These are phyloP conservation scores for Cossypha caffra DNA, from an alignment of 2,797 vertebrate genomes.

Conservation along the genomic window DNA sequence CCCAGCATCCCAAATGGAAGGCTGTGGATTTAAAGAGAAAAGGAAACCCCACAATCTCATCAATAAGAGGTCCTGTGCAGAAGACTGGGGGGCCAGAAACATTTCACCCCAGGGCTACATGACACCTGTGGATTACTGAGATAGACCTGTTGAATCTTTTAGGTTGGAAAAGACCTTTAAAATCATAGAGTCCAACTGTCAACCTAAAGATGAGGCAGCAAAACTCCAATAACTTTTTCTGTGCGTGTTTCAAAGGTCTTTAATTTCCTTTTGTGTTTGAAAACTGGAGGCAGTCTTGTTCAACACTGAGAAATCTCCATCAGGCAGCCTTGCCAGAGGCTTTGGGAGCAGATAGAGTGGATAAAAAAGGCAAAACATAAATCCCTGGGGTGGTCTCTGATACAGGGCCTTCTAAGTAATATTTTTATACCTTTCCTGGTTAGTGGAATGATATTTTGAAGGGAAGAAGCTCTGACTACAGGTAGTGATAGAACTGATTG, in stretches of 20 bases:
- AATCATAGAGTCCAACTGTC: accelerated
- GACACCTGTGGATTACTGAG: not conserved
- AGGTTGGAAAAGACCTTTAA: not conserved
- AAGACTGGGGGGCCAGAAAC: not conserved
- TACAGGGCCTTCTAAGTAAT: not conserved
- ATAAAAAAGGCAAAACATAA: not conserved
- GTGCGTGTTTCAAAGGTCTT: accelerated
- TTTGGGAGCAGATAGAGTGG: not conserved
- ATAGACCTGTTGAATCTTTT: not conserved
- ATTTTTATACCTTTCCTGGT: not conserved
- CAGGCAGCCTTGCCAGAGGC: not conserved
- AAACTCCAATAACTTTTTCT: not conserved
- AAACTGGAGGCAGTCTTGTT: not conserved
- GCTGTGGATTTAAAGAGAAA: not conserved
- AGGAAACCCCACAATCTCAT: not conserved
- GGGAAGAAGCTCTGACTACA: not conserved
- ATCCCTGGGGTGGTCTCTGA: not conserved
- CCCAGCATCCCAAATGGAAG: not conserved
- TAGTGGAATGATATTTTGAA: not conserved
- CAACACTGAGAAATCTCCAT: not conserved
- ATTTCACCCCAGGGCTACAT: not conserved
- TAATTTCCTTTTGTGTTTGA: not conserved
- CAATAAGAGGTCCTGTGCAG: not conserved
- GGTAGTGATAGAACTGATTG: not conserved
- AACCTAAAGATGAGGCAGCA: not conserved